Percentiles rank a stretch among this genome's conserved stretches.
phyloP scores from a whole-genome alignment of 2,888 invertebrate genomes.

The Sceliomorpha sp. region DNA sequence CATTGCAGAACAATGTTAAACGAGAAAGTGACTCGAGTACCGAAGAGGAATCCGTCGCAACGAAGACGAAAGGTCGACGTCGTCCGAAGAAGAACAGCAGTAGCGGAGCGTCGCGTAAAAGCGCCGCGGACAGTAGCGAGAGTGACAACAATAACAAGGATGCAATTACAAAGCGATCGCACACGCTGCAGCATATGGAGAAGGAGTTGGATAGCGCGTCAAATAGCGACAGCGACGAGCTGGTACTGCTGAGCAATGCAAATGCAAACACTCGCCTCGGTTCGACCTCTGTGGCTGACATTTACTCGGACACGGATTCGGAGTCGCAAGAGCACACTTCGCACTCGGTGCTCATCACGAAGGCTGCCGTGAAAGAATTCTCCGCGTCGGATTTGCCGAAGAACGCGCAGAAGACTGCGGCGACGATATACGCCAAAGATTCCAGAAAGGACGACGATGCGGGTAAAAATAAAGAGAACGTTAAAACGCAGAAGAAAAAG shows the following conservation, averaged over 20 bases:
- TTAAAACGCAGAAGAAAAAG: conserved; percentile 78
- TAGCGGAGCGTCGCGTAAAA: conserved; percentile 80
- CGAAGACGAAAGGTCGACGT: conserved; percentile 68
- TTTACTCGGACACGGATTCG: conserved; percentile 90
- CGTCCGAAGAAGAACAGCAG: conserved; percentile 73
- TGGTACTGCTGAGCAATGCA: conserved; percentile 84
- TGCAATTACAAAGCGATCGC: conserved; percentile 79
- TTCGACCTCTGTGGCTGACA: conserved; percentile 84
- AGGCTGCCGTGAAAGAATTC: conserved; percentile 93
- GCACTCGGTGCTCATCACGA: conserved; percentile 86
- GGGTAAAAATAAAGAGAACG: conserved; percentile 81
- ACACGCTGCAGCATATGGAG: conserved; percentile 87
- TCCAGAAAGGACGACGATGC: conserved; percentile 76
- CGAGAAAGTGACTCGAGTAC: conserved; percentile 82
- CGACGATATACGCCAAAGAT: conserved; percentile 82
- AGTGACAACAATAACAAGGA: conserved; percentile 67
- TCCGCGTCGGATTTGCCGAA: conserved; percentile 88
- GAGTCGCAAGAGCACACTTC: conserved; percentile 81
- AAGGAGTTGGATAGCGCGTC: conserved; percentile 87
- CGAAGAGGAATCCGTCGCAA: conserved; percentile 82
- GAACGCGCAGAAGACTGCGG: conserved; percentile 89
- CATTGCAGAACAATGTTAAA: conserved; percentile 66
- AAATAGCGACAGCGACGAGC: conserved; percentile 89
- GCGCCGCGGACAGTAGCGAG: conserved; percentile 73
- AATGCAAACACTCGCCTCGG: conserved; percentile 66